Evolutionary conservation across 2,113 vertebrate genomes (phyloP), one percentile per base, ranked within the genome.

Genomic region (Ceuthmochares aereus): DNA sequence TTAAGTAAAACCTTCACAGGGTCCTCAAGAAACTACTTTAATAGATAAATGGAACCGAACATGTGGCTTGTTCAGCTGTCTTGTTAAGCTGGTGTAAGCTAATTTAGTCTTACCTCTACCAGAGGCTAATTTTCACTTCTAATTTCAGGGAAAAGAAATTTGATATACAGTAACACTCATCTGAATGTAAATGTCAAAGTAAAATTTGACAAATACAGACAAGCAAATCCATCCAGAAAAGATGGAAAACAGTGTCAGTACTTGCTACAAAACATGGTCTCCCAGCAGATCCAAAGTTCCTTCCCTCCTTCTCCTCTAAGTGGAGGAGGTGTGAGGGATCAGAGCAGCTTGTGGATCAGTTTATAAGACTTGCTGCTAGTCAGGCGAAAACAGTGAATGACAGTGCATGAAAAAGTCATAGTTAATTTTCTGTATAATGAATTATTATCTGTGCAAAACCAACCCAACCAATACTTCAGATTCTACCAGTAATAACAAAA

Each of bases 111-210:
- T 80, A 22, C 58, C 60, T 95, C 68, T 62, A 52, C 51, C 29
- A 89, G 82, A 88, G 89, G 36, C 34, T 69, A 68, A 87, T 93
- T 95, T 96, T 87, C n/a, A n/a, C 63, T 93, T 86, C 27, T 62
- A 69, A 84, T 85, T 74, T 29, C 67, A 89, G 78, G 62, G 62
- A 66, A 68, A 21, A 87, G 10, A 79, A 91, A 87, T 67, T 40
- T 77, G 63, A 90, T 67, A 62, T 19, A 49, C 36, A 63, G 63
- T 36, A 92, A 81, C 34, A 89, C 47, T 43, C 83, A 68, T 3
- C 6, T 73, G 70, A 89, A 89, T 1, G 5, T 51, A 95, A 93
- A 92, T 49, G 83, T 92, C 77, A 95, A 93, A 93, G 80, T 22
- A 81, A 83, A 89, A 87, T 49, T 60, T 18, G 34, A 88, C 70